phyloP scores from a whole-genome alignment of 2,888 invertebrate genomes.

The Mythimna albipuncta region DNA sequence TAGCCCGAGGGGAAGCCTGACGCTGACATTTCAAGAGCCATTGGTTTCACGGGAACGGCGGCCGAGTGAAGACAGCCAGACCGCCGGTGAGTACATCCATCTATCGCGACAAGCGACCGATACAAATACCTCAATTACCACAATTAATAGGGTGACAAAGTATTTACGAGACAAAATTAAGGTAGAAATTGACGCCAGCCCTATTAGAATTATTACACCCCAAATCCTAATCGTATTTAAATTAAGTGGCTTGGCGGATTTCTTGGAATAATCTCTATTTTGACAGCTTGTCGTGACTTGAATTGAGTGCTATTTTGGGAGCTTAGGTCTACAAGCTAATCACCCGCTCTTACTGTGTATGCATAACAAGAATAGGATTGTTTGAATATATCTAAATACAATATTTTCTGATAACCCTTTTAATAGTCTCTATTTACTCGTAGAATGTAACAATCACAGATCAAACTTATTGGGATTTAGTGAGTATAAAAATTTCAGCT shows the following conservation, averaged over 20 bases:
- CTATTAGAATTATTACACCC: conserved; percentile 30
- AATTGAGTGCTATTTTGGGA: conserved; percentile 33
- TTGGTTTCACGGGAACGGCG: conserved; percentile 89
- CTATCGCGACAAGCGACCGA: neutral
- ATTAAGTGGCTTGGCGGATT: conserved; percentile 51
- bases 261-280: conserved; percentile 49
- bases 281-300: conserved; percentile 41
- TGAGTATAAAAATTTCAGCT: too few relatives aligned
- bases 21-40: conserved; percentile 92
- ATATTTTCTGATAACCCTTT: neutral
- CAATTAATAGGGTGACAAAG: conserved; percentile 23
- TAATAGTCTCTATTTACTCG: too few relatives aligned
- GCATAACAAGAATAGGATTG: neutral
- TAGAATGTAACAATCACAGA: neutral
- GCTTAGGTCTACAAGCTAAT: conserved; percentile 11
- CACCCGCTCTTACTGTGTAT: neutral
- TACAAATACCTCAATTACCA: conserved; percentile 20
- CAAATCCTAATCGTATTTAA: conserved; percentile 41
- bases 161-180: conserved; percentile 34
- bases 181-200: conserved; percentile 22
- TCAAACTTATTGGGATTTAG: neutral
- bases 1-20: conserved; percentile 91
- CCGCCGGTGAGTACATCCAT: conserved; percentile 80
- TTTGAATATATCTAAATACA: neutral
- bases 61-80: conserved; percentile 91